Conservation (phyloP, 2,113 vertebrate genomes). For the Bubo blakistoni region DNA sequence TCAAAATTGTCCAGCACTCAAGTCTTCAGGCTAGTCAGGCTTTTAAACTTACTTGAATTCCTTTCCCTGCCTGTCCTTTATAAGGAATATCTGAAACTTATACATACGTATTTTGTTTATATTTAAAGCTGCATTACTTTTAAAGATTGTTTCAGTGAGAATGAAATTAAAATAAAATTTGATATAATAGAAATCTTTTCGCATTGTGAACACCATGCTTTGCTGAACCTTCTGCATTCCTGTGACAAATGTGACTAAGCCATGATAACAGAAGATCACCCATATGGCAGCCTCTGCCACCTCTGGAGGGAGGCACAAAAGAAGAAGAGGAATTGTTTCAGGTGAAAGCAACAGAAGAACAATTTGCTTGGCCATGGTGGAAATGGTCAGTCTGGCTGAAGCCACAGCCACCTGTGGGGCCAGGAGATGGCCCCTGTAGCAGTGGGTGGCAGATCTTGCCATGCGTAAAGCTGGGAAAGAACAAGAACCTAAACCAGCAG, state of each 20-base stretch:
- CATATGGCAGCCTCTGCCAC: rapidly evolving
- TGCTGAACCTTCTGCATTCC: background rate
- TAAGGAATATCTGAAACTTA: background rate
- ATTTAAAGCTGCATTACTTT: background rate
- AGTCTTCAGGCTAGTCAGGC: background rate
- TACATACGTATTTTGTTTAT: background rate
- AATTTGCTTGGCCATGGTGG: background rate
- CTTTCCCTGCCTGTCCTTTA: background rate
- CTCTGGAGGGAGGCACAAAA: background rate
- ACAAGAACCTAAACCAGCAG: background rate
- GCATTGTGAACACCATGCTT: background rate
- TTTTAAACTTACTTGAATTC: background rate
- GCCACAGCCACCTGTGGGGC: rapidly evolving
- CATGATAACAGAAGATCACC: background rate
- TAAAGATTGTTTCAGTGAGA: background rate
- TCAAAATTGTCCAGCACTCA: background rate
- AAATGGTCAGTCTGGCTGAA: background rate
- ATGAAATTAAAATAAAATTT: background rate
- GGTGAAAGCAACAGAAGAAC: background rate
- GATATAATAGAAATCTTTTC: background rate
- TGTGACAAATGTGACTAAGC: background rate
- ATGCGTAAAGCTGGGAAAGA: background rate
- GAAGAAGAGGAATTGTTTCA: background rate
- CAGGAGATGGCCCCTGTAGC: background rate
- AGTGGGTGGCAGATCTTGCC: background rate